These are phyloP conservation scores for Ianthella basta DNA, from an alignment of 37 sponge, comb jelly and placozoan genomes.

Conservation along the genomic window DNA sequence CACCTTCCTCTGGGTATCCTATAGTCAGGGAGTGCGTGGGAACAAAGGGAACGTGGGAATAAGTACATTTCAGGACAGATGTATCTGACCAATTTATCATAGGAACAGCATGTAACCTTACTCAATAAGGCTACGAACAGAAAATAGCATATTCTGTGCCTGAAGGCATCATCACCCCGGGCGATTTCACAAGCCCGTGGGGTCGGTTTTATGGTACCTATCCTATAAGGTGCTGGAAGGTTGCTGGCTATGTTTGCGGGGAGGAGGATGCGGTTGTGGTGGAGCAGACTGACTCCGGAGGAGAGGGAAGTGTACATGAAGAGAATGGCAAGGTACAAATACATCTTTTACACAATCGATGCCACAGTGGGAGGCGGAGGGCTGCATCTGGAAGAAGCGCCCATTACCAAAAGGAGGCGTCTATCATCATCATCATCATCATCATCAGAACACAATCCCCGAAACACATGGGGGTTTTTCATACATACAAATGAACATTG, in stretches of 20 bases:
- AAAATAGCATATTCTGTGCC: too few species aligned
- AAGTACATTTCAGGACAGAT: too few species aligned
- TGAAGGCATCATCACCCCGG: too few species aligned
- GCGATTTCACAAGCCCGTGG: background rate
- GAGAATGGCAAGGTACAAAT: background rate
- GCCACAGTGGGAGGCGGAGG: constrained; percentile 17
- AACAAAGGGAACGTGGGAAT: too few species aligned
- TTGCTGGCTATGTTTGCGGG: constrained; percentile 30
- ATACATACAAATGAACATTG: too few species aligned
- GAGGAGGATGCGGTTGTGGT: constrained; percentile 25
- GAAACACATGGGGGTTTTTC: too few species aligned
- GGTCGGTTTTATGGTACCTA: constrained; percentile 10
- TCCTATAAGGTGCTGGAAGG: constrained; percentile 6
- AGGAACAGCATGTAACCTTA: too few species aligned
- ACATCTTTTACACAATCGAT: constrained; percentile 25
- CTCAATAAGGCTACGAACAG: too few species aligned
- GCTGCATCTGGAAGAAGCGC: constrained; percentile 52
- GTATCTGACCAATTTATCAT: too few species aligned
- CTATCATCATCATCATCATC: too few species aligned
- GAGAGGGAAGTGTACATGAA: constrained; percentile 16
- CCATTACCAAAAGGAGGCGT: constrained; percentile 55
- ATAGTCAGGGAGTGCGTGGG: too few species aligned
- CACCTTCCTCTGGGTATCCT: constrained; percentile 64
- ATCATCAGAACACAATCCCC: too few species aligned
- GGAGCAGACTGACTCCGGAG: constrained; percentile 45